Base-by-base conservation (phyloP, 2,113 vertebrate species). In the Corythaeola cristata region DNA sequence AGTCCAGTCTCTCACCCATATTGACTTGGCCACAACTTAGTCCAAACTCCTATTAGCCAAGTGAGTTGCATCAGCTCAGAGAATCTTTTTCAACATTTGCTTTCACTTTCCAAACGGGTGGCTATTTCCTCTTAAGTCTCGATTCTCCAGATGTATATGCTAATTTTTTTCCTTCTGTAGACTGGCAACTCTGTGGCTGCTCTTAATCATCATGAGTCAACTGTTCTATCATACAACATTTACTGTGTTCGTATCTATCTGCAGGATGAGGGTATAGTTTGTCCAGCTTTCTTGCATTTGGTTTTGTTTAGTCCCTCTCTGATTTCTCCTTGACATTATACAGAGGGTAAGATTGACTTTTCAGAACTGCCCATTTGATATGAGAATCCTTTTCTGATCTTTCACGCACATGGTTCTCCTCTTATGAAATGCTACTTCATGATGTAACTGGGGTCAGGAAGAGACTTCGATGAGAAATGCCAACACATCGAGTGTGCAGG, bases 401-500 rank as follows among this genome's bases (percentile, higher is more conserved):
- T 68, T 41, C 27, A 33, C 2, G 2, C 9, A 8, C 20, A 5
- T 11, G 13, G 28, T 52, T 69, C 33, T 62, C 13, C 26, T 62
- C 26, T 26, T 59, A 52, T 5, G 9, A 92, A 71, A 74, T 56
- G 16, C 5, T 33, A 15, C 35, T 69, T 93, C 19, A 30, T 16
- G 62, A 22, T 10, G 45, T 44, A 60, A 30, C 15, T 60, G 32
- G 28, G 49, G 14, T 67, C 41, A 86, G 83, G 58, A 64, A 32
- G 23, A 64, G 32, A 49, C 21, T 39, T 74, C 52, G 47, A 8
- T 5, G 15, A 77, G 58, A 76, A 85, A 26, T 15, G 37, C 17
- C 50, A 69, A 37, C 30, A 53, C 30, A 60, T 5, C 0, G 0
- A 86, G 28, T 4, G n/a, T 23, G 23, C 11, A 63, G 67, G 37